Conservation (phyloP, 2,797 vertebrate genomes). For the Nothura maculosa region DNA sequence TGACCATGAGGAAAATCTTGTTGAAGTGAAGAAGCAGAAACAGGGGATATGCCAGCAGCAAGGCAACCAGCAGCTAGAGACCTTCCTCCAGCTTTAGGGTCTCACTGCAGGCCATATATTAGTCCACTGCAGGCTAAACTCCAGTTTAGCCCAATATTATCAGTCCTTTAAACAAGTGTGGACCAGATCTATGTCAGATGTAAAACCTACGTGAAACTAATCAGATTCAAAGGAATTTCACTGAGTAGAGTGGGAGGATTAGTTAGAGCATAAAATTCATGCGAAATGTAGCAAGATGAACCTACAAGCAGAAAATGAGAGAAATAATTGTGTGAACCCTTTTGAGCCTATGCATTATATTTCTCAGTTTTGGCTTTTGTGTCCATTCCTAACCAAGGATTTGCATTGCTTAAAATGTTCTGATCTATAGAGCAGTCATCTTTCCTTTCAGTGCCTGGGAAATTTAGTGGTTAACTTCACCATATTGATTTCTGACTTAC, state of each 20-base stretch:
- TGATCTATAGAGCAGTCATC: not conserved
- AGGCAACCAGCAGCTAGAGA: not conserved
- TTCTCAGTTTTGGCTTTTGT: not conserved
- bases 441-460: not conserved
- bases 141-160: not conserved
- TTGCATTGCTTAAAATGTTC: not conserved
- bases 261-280: not conserved
- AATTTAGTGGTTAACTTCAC: not conserved
- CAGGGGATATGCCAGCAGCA: not conserved
- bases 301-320: not conserved
- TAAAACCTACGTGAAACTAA: not conserved
- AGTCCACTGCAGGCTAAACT: no score
- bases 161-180: not conserved
- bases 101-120: not conserved
- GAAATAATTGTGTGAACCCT: not conserved
- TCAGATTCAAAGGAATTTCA: not conserved
- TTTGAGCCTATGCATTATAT: not conserved
- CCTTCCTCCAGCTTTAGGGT: not conserved
- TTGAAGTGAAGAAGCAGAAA: not conserved
- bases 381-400: not conserved
- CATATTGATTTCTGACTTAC: not conserved
- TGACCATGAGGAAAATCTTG: not conserved
- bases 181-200: not conserved
- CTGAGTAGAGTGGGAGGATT: not conserved
- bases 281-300: not conserved